Base-by-base conservation (phyloP, 2,888 invertebrate species). In the Osedax frankpressi region DNA sequence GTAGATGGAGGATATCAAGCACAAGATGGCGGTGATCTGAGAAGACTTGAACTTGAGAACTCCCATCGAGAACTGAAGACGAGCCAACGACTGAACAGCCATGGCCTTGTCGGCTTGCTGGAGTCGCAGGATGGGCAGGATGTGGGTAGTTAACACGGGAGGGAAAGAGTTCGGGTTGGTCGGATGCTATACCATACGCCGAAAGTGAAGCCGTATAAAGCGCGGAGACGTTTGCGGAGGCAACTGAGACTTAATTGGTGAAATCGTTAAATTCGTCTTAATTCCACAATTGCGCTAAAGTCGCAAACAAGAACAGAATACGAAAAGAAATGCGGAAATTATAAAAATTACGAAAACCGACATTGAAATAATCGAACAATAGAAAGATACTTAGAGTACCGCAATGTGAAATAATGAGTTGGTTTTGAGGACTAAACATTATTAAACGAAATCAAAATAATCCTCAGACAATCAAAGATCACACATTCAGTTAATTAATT, bases 1-100 rank as follows among this genome's bases (percentile, higher is more conserved):
- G 82, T 93, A 92, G 74, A 96, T 90, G n/a, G 94, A 92, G 0
- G 94, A 93, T 79, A 96, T 86, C 63, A 94, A 90, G 79, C 89
- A 88, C 90, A 92, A 93, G 71, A 96, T 88, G 0, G 90, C 89
- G 81, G 90, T 89, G 79, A 90, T 89, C 77, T 95, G 94, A 25
- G 88, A 87, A 65, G 90, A 89, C 0, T 89, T 89, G 28, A 94
- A 88, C 0, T 89, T 90, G 27, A 96, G 86, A 73, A 88, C 86
- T 75, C 89, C 88, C 80, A 96, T 88, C 11, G 93, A 90, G 68
- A 89, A 89, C 76, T 90, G 88, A 65, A 94, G 88, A 74, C 91
- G 89, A 65, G 89, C 87, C 85, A 94, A 95, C 75, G 92, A 91
- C 0, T 90, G 87, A 76, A 91, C 89, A 0, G 92, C 92, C 19